Base-by-base conservation (phyloP, 2,797 vertebrate genomes). In the Chloroceryle amazona region DNA sequence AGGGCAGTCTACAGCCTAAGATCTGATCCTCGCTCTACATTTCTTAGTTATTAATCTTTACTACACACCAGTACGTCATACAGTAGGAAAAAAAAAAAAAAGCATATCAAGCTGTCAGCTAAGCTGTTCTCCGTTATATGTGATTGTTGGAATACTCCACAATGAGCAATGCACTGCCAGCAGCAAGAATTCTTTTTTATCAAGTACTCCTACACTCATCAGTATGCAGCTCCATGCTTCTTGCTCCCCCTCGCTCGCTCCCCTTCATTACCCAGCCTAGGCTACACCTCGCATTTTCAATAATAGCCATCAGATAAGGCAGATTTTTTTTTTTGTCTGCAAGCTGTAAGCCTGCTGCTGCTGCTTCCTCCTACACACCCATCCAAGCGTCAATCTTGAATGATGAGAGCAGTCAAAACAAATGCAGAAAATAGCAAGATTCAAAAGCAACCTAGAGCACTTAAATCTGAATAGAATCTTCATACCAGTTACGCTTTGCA, bases 181-280 rank as follows among this genome's bases (percentile, higher is more conserved):
- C 98, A 98, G 99, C 99, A 97, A 99, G 99, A 98, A 99, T 99
- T 99, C 99, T 37, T 99, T 99, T 99, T 99, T 99, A 99, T 99
- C 99, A 99, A 99, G 98, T 99, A 99, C 99, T 99, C 99, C 99
- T 99, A 99, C 99, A 99, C 99, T 99, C 99, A 99, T 99, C 99
- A 99, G 99, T 99, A 99, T 99, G 99, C 99, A 98, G 98, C 98
- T 98, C 98, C 98, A 96, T 98, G 98, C 98, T 98, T 98, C 98
- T 97, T 96, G 98, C 98, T 97, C 98, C 97, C 98, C 97, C 98
- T 97, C 96, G 96, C 98, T 98, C 94, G 91, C 97, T 98, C 98
- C 98, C 98, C 97, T 98, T 98, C 98, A 98, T 98, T 98, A 98
- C 98, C 98, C 98, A 98, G 98, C 98, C 98, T 98, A 97, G 98